These are phyloP conservation scores for Oceanites oceanicus DNA, from an alignment of 2,113 vertebrate genomes.

Conservation along the genomic window DNA sequence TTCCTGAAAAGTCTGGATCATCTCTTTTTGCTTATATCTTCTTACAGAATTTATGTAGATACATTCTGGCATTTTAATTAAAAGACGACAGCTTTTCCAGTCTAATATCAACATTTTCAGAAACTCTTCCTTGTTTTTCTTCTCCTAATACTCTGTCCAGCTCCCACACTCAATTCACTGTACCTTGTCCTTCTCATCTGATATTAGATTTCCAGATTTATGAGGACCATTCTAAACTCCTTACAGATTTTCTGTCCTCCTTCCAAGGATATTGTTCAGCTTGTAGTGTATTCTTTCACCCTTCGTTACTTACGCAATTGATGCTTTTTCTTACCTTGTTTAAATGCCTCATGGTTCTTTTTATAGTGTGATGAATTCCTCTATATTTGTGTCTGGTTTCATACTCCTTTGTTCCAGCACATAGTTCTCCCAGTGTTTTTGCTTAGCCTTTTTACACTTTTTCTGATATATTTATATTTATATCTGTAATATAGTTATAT, in stretches of 20 bases:
- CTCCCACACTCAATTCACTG: not conserved
- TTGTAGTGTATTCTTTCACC: not conserved
- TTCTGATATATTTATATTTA: constrained; percentile 38
- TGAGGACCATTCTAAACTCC: not conserved
- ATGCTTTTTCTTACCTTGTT: constrained; percentile 25
- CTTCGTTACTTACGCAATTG: constrained; percentile 14
- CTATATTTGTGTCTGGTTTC: constrained; percentile 28
- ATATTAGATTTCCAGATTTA: constrained; percentile 27
- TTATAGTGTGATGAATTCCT: constrained; percentile 41
- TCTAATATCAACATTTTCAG: not conserved
- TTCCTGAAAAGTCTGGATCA: not conserved
- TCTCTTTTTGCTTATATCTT: not conserved
- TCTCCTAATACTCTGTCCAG: not conserved
- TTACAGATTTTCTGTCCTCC: constrained; percentile 2
- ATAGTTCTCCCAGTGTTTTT: constrained; percentile 28
- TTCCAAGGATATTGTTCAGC: not conserved
- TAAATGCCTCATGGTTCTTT: constrained; percentile 40
- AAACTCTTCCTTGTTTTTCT: not conserved
- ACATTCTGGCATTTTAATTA: not conserved
- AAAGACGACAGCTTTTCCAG: not conserved
- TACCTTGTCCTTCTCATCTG: not conserved
- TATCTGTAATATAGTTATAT: constrained; percentile 38
- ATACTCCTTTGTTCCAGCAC: constrained; percentile 10
- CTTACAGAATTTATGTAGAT: not conserved
- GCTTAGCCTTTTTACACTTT: constrained; percentile 2